phyloP scores from a whole-genome alignment of 2,797 vertebrate species.

The Epinephelus awoara region DNA sequence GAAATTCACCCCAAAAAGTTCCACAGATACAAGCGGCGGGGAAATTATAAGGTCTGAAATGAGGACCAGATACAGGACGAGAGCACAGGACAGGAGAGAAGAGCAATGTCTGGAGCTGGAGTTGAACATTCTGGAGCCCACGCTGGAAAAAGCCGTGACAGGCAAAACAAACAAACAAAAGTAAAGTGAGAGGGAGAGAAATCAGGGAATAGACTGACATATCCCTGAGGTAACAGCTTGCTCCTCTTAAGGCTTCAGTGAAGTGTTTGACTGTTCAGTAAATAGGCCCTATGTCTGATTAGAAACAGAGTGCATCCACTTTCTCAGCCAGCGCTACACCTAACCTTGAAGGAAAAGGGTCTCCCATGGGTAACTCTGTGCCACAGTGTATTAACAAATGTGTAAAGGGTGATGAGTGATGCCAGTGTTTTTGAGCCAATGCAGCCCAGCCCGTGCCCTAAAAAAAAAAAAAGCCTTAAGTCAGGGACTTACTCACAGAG shows the following conservation, averaged over 20 bases:
- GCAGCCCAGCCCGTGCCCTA: conserved; percentile 1
- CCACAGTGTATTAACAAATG: conserved; percentile 15
- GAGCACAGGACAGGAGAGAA: conserved; percentile 23
- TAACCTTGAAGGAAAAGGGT: conserved; percentile 8
- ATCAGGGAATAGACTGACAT: conserved; percentile 36
- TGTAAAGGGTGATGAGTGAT: conserved; percentile 31
- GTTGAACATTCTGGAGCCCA: conserved; percentile 30
- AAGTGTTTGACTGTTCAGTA: conserved; percentile 63
- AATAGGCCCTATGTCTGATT: conserved; percentile 51
- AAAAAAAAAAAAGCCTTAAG: not conserved
- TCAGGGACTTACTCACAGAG: not conserved
- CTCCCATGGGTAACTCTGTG: conserved; percentile 24
- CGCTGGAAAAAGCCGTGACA: conserved; percentile 60
- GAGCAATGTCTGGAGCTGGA: conserved; percentile 12
- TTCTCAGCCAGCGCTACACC: conserved; percentile 12
- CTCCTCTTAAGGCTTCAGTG: conserved; percentile 41
- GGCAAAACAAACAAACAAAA: conserved; percentile 68
- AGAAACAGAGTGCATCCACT: conserved; percentile 45
- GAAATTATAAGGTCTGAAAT: conserved; percentile 77
- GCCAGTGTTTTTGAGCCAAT: not conserved
- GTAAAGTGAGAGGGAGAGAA: conserved; percentile 14
- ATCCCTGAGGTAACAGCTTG: conserved; percentile 57
- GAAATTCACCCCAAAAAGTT: conserved; percentile 46
- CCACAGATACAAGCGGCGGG: conserved; percentile 58
- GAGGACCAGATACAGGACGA: conserved; percentile 72